phyloP scores from a whole-genome alignment of 2,113 vertebrate genomes.

The Turnix velox region DNA sequence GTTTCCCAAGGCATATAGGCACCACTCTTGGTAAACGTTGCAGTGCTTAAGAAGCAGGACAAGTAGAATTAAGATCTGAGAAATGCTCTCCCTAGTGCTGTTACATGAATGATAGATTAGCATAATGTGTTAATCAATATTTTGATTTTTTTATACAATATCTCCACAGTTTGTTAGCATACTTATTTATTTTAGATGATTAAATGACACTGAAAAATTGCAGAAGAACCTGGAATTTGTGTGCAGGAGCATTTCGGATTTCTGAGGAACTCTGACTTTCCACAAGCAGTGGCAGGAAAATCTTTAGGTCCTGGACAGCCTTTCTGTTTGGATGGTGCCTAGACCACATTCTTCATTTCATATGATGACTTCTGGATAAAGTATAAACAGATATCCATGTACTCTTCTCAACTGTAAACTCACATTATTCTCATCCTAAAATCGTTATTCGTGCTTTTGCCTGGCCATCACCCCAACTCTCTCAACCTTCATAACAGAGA shows the following conservation, averaged over 20 bases:
- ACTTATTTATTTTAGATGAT: not conserved
- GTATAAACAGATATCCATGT: not conserved
- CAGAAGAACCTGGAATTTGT: not conserved
- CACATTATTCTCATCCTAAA: not conserved
- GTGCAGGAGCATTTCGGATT: not conserved
- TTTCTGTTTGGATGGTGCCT: not conserved
- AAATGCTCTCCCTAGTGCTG: not conserved
- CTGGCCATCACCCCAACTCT: not conserved
- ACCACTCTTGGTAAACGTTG: not conserved
- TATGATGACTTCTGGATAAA: not conserved
- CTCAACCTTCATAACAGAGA: no score
- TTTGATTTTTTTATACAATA: not conserved
- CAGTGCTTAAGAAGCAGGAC: not conserved
- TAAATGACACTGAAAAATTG: not conserved
- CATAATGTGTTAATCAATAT: not conserved
- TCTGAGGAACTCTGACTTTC: not conserved
- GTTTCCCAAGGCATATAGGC: not conserved
- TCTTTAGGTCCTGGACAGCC: not conserved
- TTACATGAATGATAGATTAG: slow-evolving; percentile 49
- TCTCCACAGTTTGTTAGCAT: not conserved
- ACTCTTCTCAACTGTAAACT: not conserved
- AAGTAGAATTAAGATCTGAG: not conserved
- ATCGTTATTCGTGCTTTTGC: not conserved
- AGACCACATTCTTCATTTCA: not conserved
- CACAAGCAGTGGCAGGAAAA: not conserved